A percentile compares a stretch with the other conserved stretches of the same genome.
Evolutionary conservation across 2,797 vertebrate species (phyloP).

Genomic region (Sebastolobus alascanus): DNA sequence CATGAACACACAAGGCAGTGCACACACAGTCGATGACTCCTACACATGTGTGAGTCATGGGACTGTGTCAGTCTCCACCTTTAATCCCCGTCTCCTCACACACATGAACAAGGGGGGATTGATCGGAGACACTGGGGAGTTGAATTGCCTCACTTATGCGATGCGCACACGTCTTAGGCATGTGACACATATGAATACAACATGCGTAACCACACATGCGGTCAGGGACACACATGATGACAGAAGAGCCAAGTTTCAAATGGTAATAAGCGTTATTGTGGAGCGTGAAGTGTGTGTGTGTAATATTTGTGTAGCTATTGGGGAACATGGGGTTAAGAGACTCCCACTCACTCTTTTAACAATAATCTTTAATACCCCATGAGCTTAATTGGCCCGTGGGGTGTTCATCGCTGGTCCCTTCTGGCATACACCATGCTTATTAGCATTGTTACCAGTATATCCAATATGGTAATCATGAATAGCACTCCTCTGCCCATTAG

Average conservation of each 20-base stretch:
- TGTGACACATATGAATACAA: not conserved
- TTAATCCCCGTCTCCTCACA: not conserved
- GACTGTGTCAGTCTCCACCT: not conserved
- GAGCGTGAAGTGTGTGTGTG: not conserved
- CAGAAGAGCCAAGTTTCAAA: not conserved
- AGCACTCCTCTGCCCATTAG: slow-evolving; percentile 5
- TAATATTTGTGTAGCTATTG: not conserved
- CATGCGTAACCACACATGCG: not conserved
- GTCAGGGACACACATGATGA: not conserved
- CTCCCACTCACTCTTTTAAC: slow-evolving; percentile 8
- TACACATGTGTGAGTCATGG: slow-evolving; percentile 22
- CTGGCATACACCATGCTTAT: slow-evolving; percentile 27
- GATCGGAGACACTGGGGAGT: not conserved
- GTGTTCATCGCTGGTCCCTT: slow-evolving; percentile 9
- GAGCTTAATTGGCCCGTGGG: slow-evolving; percentile 9
- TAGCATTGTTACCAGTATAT: slow-evolving; percentile 4
- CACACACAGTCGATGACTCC: slow-evolving; percentile 11
- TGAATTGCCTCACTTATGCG: not conserved
- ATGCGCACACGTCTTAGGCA: not conserved
- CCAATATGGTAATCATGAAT: slow-evolving; percentile 1
- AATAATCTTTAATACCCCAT: slow-evolving; percentile 15
- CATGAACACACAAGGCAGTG: not conserved
- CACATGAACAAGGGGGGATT: not conserved
- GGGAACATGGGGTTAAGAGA: not conserved
- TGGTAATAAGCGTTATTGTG: not conserved